These are phyloP conservation scores for Amphilophus citrinellus DNA, from an alignment of 2,113 vertebrate species.

Conservation along the genomic window DNA sequence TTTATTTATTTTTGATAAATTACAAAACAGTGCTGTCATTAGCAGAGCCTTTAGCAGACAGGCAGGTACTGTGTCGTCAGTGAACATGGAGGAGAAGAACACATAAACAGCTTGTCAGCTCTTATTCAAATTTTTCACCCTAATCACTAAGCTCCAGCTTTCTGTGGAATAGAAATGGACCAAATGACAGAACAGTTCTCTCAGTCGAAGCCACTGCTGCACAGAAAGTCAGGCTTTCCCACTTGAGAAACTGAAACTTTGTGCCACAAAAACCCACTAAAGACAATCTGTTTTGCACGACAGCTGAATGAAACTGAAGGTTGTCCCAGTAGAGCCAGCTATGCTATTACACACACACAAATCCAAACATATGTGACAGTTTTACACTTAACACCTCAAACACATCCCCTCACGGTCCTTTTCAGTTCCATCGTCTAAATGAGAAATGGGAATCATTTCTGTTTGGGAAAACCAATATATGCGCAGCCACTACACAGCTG, in stretches of 20 bases:
- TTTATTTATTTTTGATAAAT: background rate
- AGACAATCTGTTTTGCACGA: slow-evolving; percentile 10
- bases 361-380: slow-evolving; percentile 47
- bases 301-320: slow-evolving; percentile 6
- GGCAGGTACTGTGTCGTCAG: background rate
- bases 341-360: slow-evolving; percentile 25
- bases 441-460: slow-evolving; percentile 54
- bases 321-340: slow-evolving; percentile 2
- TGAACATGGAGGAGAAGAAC: too few species aligned
- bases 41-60: background rate
- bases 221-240: slow-evolving; percentile 25
- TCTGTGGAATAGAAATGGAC: slow-evolving; percentile 54
- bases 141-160: slow-evolving; percentile 18
- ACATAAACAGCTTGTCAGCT: background rate
- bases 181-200: slow-evolving; percentile 48
- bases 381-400: slow-evolving; percentile 34
- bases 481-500: slow-evolving; percentile 24
- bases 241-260: slow-evolving; percentile 29
- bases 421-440: slow-evolving; percentile 20
- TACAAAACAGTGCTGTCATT: background rate
- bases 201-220: slow-evolving; percentile 36
- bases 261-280: slow-evolving; percentile 26
- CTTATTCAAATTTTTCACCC: slow-evolving; percentile 45
- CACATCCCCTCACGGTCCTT: background rate
- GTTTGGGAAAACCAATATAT: slow-evolving; percentile 58